Conservation (phyloP, 2,113 vertebrate species). For the Plestiodon gilberti region DNA sequence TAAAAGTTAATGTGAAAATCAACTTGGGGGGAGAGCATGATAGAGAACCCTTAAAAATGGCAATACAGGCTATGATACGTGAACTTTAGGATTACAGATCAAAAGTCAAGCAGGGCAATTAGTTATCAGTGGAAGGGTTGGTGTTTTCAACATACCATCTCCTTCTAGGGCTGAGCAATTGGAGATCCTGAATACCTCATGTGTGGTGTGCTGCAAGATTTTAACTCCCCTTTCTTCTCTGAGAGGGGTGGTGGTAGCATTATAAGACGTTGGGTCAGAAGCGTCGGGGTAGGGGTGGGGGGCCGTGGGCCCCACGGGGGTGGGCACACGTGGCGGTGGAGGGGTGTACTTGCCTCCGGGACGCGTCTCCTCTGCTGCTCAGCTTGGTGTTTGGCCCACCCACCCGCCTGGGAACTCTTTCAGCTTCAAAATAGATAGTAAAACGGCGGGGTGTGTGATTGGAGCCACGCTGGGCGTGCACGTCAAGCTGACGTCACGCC, state of each 20-base stretch:
- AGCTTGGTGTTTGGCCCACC: too few species aligned
- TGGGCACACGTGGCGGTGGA: too few species aligned
- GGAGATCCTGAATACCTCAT: conserved; percentile 30
- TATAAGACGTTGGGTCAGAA: conserved; percentile 41
- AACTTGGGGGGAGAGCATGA: conserved; percentile 39
- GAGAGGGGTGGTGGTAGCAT: conserved; percentile 25
- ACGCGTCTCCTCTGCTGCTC: too few species aligned
- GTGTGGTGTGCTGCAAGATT: conserved; percentile 28
- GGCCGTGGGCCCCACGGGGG: too few species aligned
- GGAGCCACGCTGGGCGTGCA: too few species aligned
- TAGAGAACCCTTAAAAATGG: conserved; percentile 47
- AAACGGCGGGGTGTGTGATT: too few species aligned
- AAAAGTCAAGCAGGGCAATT: conserved; percentile 32
- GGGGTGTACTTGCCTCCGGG: too few species aligned
- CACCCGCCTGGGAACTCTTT: too few species aligned
- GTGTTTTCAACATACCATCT: conserved; percentile 49
- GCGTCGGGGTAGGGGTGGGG: too few species aligned
- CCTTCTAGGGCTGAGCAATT: background rate
- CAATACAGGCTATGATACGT: conserved; percentile 48
- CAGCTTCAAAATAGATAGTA: too few species aligned
- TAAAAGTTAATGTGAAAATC: conserved; percentile 42
- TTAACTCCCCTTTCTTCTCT: conserved; percentile 41
- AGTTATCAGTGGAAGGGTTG: background rate
- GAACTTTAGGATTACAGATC: conserved; percentile 52
- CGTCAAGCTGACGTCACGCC: too few species aligned